Evolutionary conservation across 2,113 vertebrate genomes (phyloP).

Genomic region (Pterocles burchelli): DNA sequence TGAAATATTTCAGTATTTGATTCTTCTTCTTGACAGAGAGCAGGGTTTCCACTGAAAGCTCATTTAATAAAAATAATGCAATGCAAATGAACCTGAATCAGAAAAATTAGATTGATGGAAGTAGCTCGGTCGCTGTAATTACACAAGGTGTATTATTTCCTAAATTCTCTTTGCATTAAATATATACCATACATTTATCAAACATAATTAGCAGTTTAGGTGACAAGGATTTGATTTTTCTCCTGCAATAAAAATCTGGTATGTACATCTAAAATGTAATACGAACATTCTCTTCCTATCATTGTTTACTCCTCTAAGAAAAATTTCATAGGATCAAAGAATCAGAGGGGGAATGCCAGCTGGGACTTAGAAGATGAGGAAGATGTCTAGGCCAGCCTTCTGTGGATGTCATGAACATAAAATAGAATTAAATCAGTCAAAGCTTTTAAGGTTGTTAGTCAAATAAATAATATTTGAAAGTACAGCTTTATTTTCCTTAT

Average conservation of each 20-base stretch:
- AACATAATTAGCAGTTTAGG: constrained; percentile 85
- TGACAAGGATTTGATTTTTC: constrained; percentile 86
- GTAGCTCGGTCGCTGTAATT: constrained; percentile 77
- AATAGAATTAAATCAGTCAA: constrained; percentile 71
- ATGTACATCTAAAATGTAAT: constrained; percentile 53
- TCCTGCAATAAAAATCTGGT: constrained; percentile 75
- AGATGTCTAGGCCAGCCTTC: constrained; percentile 49
- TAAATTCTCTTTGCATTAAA: constrained; percentile 82
- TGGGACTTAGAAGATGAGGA: constrained; percentile 46
- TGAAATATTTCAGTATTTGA: not conserved
- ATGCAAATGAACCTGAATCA: constrained; percentile 78
- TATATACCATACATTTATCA: constrained; percentile 83
- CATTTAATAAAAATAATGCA: constrained; percentile 81
- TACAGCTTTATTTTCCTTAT: constrained; percentile 56
- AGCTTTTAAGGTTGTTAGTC: constrained; percentile 74
- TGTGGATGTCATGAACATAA: constrained; percentile 63
- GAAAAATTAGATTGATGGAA: constrained; percentile 82
- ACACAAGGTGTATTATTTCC: constrained; percentile 82
- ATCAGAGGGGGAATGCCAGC: not conserved
- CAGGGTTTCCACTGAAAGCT: constrained; percentile 60
- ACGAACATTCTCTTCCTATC: constrained; percentile 48
- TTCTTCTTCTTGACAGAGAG: constrained; percentile 53
- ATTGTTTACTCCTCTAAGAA: constrained; percentile 66
- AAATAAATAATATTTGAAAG: constrained; percentile 67
- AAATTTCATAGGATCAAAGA: constrained; percentile 2